phyloP scores from a whole-genome alignment of 2,113 vertebrate species.

The Rhinoptilus africanus region DNA sequence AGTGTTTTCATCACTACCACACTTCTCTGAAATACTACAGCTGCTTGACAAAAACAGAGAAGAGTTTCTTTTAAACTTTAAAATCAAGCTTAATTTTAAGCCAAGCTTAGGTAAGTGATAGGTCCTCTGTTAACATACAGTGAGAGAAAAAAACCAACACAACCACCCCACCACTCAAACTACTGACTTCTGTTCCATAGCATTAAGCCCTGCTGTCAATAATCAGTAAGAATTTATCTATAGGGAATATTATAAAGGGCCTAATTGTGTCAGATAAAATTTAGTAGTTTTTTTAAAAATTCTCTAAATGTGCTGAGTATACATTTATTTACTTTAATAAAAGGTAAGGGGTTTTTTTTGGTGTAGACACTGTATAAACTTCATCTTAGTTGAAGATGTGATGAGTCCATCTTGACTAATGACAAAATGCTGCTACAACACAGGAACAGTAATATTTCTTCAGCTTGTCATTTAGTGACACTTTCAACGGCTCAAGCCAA shows the following conservation, averaged over 20 bases:
- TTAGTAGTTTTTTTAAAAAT: neutral
- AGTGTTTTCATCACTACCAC: neutral
- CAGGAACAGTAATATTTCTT: neutral
- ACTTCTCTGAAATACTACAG: neutral
- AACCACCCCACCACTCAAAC: neutral
- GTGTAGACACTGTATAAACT: neutral
- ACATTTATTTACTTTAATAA: neutral
- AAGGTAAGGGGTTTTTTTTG: neutral
- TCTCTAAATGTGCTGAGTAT: neutral
- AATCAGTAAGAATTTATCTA: neutral
- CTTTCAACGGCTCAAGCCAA: neutral
- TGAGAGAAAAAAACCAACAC: neutral
- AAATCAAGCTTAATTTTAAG: neutral
- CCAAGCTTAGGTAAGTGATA: neutral
- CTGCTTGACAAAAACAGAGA: neutral
- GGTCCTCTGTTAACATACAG: neutral
- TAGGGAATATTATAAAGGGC: neutral
- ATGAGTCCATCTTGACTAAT: neutral
- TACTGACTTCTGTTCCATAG: neutral
- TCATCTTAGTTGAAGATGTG: neutral
- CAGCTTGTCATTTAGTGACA: neutral
- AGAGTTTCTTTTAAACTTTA: neutral
- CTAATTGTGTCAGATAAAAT: neutral
- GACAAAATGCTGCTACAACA: neutral
- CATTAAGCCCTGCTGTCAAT: neutral